Percentiles rank a stretch among this genome's conserved stretches.
Conservation (phyloP, 2,888 invertebrate species). For the Diadromus collaris region DNA sequence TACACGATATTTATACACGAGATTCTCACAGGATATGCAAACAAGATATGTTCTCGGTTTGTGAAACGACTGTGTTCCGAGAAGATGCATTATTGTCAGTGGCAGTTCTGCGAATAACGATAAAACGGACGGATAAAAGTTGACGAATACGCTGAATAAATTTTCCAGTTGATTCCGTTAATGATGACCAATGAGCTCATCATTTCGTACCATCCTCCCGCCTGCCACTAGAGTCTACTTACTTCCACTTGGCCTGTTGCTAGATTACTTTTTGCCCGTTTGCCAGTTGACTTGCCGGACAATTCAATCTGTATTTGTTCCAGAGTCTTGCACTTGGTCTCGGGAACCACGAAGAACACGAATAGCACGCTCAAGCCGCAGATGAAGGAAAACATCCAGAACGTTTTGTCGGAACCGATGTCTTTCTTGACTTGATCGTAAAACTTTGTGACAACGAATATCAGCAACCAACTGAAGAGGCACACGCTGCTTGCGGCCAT, state of each 20-base stretch:
- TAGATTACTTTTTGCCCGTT: background rate
- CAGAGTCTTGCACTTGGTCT: conserved; percentile 81
- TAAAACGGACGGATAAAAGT: background rate
- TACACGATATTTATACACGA: too few species aligned
- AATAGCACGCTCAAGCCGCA: conserved; percentile 86
- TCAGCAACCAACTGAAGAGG: conserved; percentile 90
- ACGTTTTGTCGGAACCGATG: conserved; percentile 85
- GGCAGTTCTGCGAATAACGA: background rate
- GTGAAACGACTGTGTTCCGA: too few species aligned
- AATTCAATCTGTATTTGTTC: conserved; percentile 80
- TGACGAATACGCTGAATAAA: background rate
- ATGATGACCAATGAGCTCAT: background rate
- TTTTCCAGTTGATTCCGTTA: too few species aligned
- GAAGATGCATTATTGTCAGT: too few species aligned
- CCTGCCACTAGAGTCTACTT: background rate
- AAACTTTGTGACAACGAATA: conserved; percentile 90
- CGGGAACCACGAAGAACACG: conserved; percentile 85
- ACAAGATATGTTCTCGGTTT: too few species aligned
- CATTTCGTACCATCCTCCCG: background rate
- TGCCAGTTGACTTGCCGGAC: conserved; percentile 52
- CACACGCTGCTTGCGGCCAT: conserved; percentile 90
- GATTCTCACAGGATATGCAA: too few species aligned
- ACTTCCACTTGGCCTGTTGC: background rate
- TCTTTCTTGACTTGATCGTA: conserved; percentile 83
- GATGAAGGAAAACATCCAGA: conserved; percentile 88